Evolutionary conservation across 1,140 invertebrate genomes (phyloP), one percentile per base, ranked within the genome.

Genomic region (Drosophila auraria): DNA sequence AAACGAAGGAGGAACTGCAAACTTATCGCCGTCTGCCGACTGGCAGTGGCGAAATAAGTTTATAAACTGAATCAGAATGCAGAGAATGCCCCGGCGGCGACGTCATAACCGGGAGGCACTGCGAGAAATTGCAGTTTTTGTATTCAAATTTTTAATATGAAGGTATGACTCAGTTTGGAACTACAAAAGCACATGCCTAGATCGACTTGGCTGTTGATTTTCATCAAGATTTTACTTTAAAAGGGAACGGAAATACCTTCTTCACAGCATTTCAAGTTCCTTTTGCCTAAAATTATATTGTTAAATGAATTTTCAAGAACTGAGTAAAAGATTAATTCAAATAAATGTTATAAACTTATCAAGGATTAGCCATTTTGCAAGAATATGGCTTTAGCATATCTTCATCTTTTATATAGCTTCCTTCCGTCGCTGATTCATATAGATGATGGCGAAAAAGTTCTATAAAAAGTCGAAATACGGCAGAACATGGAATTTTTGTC

Each of bases 1-100:
- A 53, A 54, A 45, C 14, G 14, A 40, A 40, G 38, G 27, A 44
- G 62, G 7, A 58, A 33, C 36, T 58, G n/a, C 15, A 57, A 42
- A 71, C 50, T 69, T 71, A 71, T 71, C 68, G 38, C 40, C 30
- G 68, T 69, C 68, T 71, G 64, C 14, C n/a, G 64, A 15, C 68
- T 17, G 49, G 30, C 50, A 9, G 17, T 71, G 51, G 68, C 68
- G 64, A 71, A 71, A 71, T 71, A 27, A n/a, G 5, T 8, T 5
- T 57, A 56, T 27, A 50, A 50, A 45, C 68, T 54, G 64, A 71
- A 47, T 71, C 49, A 33, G 63, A 71, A n/a, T 30, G 68, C 23
- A 2, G 42, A 56, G 68, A 71, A 68, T 68, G 40, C 50, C 47
- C 27, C 23, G 61, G 11, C n/a, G 61, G 7, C 17, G 23, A 64